phyloP scores from a whole-genome alignment of 2,888 invertebrate species.

The Aporophyla lueneburgensis region DNA sequence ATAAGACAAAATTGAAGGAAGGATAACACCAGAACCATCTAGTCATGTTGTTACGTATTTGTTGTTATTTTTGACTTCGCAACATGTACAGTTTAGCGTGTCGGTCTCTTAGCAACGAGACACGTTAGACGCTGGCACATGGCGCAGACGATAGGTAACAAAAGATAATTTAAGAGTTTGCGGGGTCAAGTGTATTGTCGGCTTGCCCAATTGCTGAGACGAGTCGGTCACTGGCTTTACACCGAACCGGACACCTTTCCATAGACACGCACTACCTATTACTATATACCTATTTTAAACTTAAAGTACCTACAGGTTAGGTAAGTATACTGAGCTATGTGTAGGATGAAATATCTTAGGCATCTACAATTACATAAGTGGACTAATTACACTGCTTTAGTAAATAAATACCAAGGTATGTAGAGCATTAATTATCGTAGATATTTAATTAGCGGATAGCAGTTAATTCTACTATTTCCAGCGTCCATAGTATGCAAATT shows the following conservation, averaged over 20 bases:
- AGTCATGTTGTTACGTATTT: neutral
- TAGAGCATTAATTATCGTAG: conserved; percentile 10
- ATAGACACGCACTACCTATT: conserved; percentile 40
- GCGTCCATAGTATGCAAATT: conserved; percentile 23
- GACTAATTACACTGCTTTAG: conserved; percentile 15
- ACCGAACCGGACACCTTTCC: conserved; percentile 72
- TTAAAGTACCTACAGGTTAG: neutral
- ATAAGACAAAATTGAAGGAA: neutral
- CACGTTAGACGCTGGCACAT: conserved; percentile 73
- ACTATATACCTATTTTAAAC: neutral
- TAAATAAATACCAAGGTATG: conserved; percentile 15
- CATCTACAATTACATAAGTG: conserved; percentile 26
- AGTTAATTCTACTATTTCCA: conserved; percentile 11
- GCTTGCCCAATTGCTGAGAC: conserved; percentile 85
- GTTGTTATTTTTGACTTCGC: conserved; percentile 16
- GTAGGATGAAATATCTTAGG: conserved; percentile 11
- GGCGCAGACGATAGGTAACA: conserved; percentile 82
- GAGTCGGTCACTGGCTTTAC: conserved; percentile 86
- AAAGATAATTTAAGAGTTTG: conserved; percentile 85
- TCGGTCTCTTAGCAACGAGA: conserved; percentile 72
- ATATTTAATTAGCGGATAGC: conserved; percentile 26
- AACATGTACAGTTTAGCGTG: conserved; percentile 18
- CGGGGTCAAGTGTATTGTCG: conserved; percentile 87
- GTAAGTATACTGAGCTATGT: neutral
- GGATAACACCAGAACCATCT: conserved; percentile 10